Conservation (phyloP, 1,140 invertebrate genomes). For the Papilio polytes region DNA sequence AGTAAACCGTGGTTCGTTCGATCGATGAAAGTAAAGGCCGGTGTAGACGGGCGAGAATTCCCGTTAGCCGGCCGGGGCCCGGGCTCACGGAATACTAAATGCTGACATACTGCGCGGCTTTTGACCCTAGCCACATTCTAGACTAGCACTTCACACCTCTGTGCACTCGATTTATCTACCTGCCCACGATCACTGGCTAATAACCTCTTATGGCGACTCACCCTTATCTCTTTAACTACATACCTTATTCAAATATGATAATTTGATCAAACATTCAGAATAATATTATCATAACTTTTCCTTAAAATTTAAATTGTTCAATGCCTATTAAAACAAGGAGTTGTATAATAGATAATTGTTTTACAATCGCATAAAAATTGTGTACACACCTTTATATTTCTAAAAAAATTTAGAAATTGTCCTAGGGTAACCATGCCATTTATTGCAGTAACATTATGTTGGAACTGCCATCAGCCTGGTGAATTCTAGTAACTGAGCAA, state of each 20-base stretch:
- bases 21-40: constrained; percentile 82
- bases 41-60: constrained; percentile 70
- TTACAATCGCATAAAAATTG: constrained; percentile 14
- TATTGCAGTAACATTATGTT: constrained; percentile 30
- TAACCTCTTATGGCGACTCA: background rate
- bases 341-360: background rate
- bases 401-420: constrained; percentile 1
- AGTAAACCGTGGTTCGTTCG: constrained; percentile 77
- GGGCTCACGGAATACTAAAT: constrained; percentile 80
- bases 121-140: constrained; percentile 82
- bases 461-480: background rate
- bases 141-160: constrained; percentile 74
- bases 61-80: constrained; percentile 75
- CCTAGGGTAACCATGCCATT: constrained; percentile 3
- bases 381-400: constrained; percentile 14
- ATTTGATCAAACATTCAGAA: background rate
- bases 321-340: background rate
- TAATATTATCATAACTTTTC: background rate
- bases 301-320: background rate
- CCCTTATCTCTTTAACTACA: constrained; percentile 12
- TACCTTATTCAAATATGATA: background rate
- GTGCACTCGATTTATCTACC: constrained; percentile 55
- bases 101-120: constrained; percentile 82
- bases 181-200: constrained; percentile 22
- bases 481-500: constrained; percentile 45